phyloP scores from a whole-genome alignment of 2,888 invertebrate genomes.

The Aleiodes testaceus region DNA sequence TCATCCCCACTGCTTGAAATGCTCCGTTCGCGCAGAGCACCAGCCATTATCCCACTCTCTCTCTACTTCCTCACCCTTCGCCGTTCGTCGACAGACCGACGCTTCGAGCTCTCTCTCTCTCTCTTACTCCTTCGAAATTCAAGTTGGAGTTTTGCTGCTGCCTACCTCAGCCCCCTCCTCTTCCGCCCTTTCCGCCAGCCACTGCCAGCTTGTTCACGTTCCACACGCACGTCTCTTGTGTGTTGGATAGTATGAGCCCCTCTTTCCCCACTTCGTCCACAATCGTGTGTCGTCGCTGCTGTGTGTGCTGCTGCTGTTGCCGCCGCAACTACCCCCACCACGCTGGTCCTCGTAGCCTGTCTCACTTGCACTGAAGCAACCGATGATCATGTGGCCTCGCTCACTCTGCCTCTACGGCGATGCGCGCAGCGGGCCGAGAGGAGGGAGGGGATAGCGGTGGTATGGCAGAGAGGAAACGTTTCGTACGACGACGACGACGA shows the following conservation, averaged over 20 bases:
- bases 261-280: slow-evolving; percentile 6
- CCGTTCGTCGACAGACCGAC: slow-evolving; percentile 24
- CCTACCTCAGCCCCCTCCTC: slow-evolving; percentile 42
- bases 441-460: slow-evolving; percentile 35
- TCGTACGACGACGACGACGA: slow-evolving; percentile 48
- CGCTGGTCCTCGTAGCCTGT: slow-evolving; percentile 8
- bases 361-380: neutral
- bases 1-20: slow-evolving; percentile 28
- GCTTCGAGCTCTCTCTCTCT: slow-evolving; percentile 12
- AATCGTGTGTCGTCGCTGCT: slow-evolving; percentile 32
- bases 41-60: slow-evolving; percentile 26
- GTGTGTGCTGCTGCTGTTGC: slow-evolving; percentile 22
- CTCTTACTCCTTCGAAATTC: slow-evolving; percentile 48
- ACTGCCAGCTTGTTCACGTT: slow-evolving; percentile 37
- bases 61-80: slow-evolving; percentile 17
- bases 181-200: slow-evolving; percentile 45
- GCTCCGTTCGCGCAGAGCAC: slow-evolving; percentile 12
- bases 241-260: slow-evolving; percentile 23
- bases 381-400: neutral
- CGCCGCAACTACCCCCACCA: slow-evolving; percentile 47
- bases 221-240: slow-evolving; percentile 17
- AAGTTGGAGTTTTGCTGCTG: slow-evolving; percentile 45
- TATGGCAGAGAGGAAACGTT: slow-evolving; percentile 39
- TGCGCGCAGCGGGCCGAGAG: slow-evolving; percentile 15
- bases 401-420: slow-evolving; percentile 11